phyloP scores from a whole-genome alignment of 2,797 vertebrate species.

The Cercopithecus mitis region DNA sequence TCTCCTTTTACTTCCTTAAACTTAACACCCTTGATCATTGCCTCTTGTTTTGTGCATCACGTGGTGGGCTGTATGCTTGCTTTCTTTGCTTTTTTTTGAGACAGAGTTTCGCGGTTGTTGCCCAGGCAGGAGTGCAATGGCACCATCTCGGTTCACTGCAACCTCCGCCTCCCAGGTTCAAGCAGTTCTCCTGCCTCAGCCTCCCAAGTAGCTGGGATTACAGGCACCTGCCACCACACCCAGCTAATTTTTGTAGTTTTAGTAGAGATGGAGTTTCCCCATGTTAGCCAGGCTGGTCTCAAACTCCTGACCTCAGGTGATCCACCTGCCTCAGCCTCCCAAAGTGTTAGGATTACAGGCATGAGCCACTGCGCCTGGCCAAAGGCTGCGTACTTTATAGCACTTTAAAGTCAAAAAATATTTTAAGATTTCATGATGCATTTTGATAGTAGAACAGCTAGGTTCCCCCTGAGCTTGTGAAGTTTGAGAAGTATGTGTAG shows the following conservation, averaged over 20 bases:
- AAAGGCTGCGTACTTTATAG: not conserved
- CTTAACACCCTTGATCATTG: not conserved
- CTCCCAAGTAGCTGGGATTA: not conserved
- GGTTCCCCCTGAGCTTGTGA: not conserved
- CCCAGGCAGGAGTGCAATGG: not conserved
- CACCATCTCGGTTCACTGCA: not conserved
- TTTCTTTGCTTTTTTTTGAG: no score
- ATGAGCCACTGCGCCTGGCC: not conserved
- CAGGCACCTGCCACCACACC: not conserved
- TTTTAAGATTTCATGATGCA: not conserved
- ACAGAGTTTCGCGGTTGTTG: not conserved
- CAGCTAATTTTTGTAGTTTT: not conserved
- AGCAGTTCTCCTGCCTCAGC: not conserved
- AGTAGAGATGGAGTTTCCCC: not conserved
- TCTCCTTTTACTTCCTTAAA: constrained; percentile 53
- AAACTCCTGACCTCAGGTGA: not conserved
- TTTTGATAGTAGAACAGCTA: not conserved
- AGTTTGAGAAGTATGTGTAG: not conserved
- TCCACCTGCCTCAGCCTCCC: not conserved
- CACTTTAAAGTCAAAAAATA: not conserved
- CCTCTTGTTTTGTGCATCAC: not conserved
- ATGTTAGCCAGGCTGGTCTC: not conserved
- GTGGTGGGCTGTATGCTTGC: no score
- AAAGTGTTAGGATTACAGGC: not conserved
- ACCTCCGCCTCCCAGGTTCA: not conserved